phyloP scores from a whole-genome alignment of 2,113 vertebrate species.

The Alexandromys fortis region DNA sequence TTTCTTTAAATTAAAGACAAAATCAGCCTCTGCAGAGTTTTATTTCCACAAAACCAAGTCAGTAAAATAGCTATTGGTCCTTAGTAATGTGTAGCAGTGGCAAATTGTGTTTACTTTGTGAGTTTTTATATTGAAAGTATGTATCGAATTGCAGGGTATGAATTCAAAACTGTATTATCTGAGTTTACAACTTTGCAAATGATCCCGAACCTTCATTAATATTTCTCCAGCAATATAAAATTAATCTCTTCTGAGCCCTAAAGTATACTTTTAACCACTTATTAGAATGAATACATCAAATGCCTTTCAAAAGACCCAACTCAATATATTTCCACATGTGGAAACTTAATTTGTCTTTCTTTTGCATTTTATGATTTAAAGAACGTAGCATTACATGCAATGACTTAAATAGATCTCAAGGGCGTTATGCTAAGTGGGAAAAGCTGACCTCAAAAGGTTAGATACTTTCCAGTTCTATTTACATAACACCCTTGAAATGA shows the following conservation, averaged over 20 bases:
- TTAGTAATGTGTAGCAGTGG: constrained; percentile 4
- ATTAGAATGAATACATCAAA: constrained; percentile 8
- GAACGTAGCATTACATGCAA: neutral
- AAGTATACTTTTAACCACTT: constrained; percentile 51
- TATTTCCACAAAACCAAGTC: constrained; percentile 60
- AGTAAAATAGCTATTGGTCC: constrained; percentile 38
- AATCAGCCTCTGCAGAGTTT: constrained; percentile 41
- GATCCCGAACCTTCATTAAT: constrained; percentile 45
- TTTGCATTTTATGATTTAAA: constrained; percentile 61
- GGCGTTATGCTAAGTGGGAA: constrained; percentile 31
- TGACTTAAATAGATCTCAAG: constrained; percentile 46
- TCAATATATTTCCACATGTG: constrained; percentile 52
- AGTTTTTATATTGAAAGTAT: constrained; percentile 55
- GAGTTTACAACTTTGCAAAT: constrained; percentile 58
- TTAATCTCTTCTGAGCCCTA: constrained; percentile 42
- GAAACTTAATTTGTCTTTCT: constrained; percentile 44
- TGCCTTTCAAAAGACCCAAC: constrained; percentile 41
- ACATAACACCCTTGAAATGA: constrained; percentile 52
- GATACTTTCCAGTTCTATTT: constrained; percentile 49
- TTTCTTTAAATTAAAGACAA: constrained; percentile 71
- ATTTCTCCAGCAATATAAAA: constrained; percentile 57
- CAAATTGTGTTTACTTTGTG: constrained; percentile 52
- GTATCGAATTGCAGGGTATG: constrained; percentile 30
- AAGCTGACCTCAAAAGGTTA: constrained; percentile 26
- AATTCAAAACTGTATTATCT: constrained; percentile 50